Conservation (phyloP, 2,888 invertebrate species). For the Oscheius sp. region DNA sequence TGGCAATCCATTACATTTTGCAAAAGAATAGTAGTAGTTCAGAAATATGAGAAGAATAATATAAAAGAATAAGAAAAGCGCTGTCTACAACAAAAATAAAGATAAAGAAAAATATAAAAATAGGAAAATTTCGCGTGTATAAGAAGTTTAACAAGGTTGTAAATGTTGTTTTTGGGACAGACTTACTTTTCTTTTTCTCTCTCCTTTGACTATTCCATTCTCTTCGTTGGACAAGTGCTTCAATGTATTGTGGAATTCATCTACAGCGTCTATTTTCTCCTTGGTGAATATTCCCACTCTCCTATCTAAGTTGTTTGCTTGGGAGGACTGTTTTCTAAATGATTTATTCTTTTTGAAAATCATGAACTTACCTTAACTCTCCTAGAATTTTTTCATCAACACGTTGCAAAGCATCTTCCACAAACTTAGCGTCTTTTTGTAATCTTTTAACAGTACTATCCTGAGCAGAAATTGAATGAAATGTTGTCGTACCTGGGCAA, state of each 20-base stretch:
- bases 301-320: not conserved
- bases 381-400: not conserved
- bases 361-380: not conserved
- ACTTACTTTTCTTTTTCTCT: not conserved
- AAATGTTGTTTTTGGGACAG: no score
- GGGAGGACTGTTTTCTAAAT: not conserved
- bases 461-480: not conserved
- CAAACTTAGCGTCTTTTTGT: constrained; percentile 3
- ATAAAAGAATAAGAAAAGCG: no score
- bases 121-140: no score
- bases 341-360: not conserved
- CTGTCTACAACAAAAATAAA: not conserved
- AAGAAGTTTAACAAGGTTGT: no score
- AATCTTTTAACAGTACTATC: constrained; percentile 1
- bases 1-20: no score
- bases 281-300: not conserved
- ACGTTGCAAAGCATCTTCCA: constrained; percentile 1
- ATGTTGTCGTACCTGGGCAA: not conserved
- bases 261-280: constrained; percentile 1
- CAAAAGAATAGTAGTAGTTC: not conserved
- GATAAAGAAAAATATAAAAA: no score
- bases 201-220: not conserved
- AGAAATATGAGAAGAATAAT: not conserved
- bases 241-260: not conserved
- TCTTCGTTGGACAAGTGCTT: constrained; percentile 1